phyloP scores from a whole-genome alignment of 2,113 vertebrate species.

The Sebastes schlegelii region DNA sequence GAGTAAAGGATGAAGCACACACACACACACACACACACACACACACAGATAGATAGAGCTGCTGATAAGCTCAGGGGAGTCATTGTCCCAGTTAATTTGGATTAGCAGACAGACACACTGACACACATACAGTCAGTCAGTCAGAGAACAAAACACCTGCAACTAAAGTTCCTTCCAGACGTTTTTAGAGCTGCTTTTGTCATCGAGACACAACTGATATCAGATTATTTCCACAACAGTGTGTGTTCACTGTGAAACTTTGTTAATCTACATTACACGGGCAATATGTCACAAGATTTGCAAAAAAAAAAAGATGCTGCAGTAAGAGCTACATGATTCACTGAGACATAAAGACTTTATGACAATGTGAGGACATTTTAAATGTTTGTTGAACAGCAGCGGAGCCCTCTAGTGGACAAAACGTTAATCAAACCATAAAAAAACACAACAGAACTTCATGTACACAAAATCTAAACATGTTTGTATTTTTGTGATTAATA shows the following conservation, averaged over 20 bases:
- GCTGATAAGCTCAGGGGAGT: conserved; percentile 59
- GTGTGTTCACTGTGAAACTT: background rate
- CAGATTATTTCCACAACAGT: background rate
- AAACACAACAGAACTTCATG: background rate
- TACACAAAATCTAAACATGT: background rate
- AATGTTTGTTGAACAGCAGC: background rate
- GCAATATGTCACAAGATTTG: background rate
- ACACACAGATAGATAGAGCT: conserved; percentile 12
- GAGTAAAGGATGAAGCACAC: background rate
- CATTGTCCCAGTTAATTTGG: conserved; percentile 59
- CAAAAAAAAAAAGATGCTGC: background rate
- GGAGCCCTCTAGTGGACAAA: conserved; percentile 54
- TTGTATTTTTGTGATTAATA: too few relatives aligned
- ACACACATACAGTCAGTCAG: conserved; percentile 38
- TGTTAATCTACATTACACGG: too few relatives aligned
- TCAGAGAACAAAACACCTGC: background rate
- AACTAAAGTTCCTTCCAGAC: background rate
- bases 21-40: background rate
- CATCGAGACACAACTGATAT: background rate
- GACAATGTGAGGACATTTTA: background rate
- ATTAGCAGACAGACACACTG: conserved; percentile 62
- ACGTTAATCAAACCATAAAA: background rate
- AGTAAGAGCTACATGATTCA: background rate
- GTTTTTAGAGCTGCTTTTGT: background rate
- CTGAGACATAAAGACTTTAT: background rate